A percentile compares a stretch with the other conserved stretches of the same genome.
phyloP scores from a whole-genome alignment of 2,797 vertebrate species.

The Lutjanus argentimaculatus region DNA sequence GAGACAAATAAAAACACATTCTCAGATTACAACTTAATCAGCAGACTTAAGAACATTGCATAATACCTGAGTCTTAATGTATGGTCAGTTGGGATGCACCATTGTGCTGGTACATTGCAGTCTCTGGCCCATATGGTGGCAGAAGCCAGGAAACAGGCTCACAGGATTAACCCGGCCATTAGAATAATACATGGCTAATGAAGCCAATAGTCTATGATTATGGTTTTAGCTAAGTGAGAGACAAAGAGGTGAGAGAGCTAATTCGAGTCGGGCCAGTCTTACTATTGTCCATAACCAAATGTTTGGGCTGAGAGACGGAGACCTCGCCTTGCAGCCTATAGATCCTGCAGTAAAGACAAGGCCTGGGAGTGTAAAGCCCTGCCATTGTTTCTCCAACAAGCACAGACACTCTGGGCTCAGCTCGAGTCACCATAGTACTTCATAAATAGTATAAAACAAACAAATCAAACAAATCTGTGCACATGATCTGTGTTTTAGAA shows the following conservation, averaged over 20 bases:
- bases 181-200: slow-evolving; percentile 69
- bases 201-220: slow-evolving; percentile 72
- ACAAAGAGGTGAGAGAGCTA: slow-evolving; percentile 76
- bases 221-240: slow-evolving; percentile 60
- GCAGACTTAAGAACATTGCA: slow-evolving; percentile 55
- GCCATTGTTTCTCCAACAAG: slow-evolving; percentile 38
- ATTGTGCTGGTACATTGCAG: slow-evolving; percentile 37
- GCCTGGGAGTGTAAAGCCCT: slow-evolving; percentile 3
- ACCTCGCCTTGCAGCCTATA: slow-evolving; percentile 7
- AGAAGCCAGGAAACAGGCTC: slow-evolving; percentile 56
- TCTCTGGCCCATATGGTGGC: slow-evolving; percentile 70
- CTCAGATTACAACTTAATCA: slow-evolving; percentile 45
- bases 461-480: background rate
- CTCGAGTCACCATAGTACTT: background rate
- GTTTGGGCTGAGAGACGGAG: slow-evolving; percentile 43
- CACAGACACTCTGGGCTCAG: slow-evolving; percentile 26
- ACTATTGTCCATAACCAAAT: slow-evolving; percentile 33
- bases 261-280: slow-evolving; percentile 52
- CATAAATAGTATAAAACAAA: too few relatives aligned
- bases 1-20: slow-evolving; percentile 10
- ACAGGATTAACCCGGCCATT: slow-evolving; percentile 63
- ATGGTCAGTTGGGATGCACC: slow-evolving; percentile 22
- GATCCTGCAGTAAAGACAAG: slow-evolving; percentile 46
- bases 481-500: slow-evolving; percentile 1
- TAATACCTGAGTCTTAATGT: slow-evolving; percentile 46